phyloP scores from a whole-genome alignment of 2,888 invertebrate genomes.

The Cantharis nigra region DNA sequence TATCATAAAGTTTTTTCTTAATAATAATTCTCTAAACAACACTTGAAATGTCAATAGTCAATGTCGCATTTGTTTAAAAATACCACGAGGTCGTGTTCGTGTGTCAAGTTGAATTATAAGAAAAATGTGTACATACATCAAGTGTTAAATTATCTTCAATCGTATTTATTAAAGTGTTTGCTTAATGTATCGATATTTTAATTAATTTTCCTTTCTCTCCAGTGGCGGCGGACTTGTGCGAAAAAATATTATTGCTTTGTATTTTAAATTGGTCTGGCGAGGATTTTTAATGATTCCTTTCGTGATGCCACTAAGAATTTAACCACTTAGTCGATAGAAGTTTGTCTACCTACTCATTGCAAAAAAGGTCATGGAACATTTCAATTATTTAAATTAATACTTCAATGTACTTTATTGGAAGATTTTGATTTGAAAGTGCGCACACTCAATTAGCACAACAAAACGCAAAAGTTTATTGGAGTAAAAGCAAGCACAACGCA shows the following conservation, averaged over 20 bases:
- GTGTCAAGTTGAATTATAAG: not conserved
- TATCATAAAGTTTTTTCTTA: not conserved
- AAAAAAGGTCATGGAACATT: not conserved
- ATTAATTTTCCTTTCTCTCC: not conserved
- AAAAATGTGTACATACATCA: not conserved
- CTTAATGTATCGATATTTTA: not conserved
- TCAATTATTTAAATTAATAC: not conserved
- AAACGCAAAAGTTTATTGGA: not conserved
- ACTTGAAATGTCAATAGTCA: slow-evolving; percentile 2
- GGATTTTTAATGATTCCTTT: not conserved
- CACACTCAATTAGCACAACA: not conserved
- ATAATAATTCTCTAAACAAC: not conserved
- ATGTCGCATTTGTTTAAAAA: not conserved
- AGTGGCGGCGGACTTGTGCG: not conserved
- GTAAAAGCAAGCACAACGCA: not conserved
- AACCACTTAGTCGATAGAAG: not conserved
- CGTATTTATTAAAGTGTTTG: not conserved
- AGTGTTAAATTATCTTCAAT: not conserved
- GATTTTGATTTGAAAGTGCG: not conserved
- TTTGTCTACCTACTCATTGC: not conserved
- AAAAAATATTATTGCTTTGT: not conserved
- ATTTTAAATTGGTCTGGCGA: not conserved
- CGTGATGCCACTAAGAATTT: not conserved
- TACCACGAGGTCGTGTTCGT: not conserved
- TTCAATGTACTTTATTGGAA: not conserved